Conservation (phyloP, 2,113 vertebrate species). For the Rhea americana region DNA sequence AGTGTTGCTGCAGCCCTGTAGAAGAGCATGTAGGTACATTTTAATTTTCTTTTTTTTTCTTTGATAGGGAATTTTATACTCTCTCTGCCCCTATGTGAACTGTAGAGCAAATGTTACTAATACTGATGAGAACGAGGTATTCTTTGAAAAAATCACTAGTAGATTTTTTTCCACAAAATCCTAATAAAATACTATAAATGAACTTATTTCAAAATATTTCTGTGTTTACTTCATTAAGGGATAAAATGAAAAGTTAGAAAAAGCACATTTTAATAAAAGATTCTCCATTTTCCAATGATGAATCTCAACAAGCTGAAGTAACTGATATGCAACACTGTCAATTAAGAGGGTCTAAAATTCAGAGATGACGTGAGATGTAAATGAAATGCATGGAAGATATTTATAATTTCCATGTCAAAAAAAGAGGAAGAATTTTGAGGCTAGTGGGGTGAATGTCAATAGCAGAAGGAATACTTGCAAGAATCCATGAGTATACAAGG, state of each 20-base stretch:
- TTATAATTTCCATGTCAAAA: not conserved
- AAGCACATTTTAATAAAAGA: not conserved
- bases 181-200: not conserved
- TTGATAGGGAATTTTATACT: not conserved
- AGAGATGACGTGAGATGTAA: not conserved
- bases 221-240: not conserved
- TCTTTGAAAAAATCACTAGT: not conserved
- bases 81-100: accelerated
- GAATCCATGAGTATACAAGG: not conserved
- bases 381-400: not conserved
- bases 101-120: not conserved
- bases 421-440: not conserved
- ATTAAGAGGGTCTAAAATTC: not conserved
- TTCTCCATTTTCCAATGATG: not conserved
- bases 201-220: not conserved
- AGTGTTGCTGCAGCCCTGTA: not conserved
- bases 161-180: not conserved
- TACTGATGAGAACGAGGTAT: not conserved
- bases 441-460: not conserved
- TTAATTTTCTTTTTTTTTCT: not conserved
- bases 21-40: not conserved
- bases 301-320: not conserved
- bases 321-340: not conserved
- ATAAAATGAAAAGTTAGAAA: not conserved
- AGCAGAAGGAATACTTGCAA: not conserved